phyloP scores from a whole-genome alignment of 2,113 vertebrate genomes.

The Tricholaema leucomelas region DNA sequence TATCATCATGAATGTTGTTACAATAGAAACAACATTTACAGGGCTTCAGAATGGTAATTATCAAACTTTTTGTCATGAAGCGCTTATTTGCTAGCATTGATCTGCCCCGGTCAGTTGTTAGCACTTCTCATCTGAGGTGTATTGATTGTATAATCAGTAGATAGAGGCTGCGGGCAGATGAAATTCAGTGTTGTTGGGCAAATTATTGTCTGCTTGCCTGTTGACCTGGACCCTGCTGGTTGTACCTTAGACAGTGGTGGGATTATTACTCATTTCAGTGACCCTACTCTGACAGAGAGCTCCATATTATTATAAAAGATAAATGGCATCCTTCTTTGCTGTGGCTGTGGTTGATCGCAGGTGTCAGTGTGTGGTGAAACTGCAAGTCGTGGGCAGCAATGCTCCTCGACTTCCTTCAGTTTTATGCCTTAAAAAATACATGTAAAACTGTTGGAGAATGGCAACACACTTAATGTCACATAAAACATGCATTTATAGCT shows the following conservation, averaged over 20 bases:
- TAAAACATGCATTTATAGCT: background rate
- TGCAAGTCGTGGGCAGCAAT: background rate
- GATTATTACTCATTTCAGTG: constrained; percentile 84
- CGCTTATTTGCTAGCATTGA: constrained; percentile 99
- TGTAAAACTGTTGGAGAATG: background rate
- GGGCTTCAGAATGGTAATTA: constrained; percentile 93
- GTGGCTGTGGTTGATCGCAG: constrained; percentile 68
- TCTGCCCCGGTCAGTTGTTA: constrained; percentile 98
- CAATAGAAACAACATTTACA: constrained; percentile 90
- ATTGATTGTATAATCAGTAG: constrained; percentile 99
- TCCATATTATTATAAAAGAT: constrained; percentile 82
- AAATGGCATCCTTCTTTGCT: constrained; percentile 82
- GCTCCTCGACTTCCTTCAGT: background rate
- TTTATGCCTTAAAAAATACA: background rate
- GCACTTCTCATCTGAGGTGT: constrained; percentile 97
- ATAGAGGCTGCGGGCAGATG: constrained; percentile 93
- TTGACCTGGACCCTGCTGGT: constrained; percentile 90
- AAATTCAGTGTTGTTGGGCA: constrained; percentile 96
- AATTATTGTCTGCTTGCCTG: constrained; percentile 97
- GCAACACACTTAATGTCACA: background rate
- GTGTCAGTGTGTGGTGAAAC: constrained; percentile 51
- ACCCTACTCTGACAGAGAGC: constrained; percentile 75
- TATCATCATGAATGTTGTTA: constrained; percentile 92
- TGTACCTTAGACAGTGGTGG: constrained; percentile 79
- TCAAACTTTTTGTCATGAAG: constrained; percentile 97